These are phyloP conservation scores for Bubalus kerabau DNA, from an alignment of 2,113 vertebrate genomes.

Conservation along the genomic window DNA sequence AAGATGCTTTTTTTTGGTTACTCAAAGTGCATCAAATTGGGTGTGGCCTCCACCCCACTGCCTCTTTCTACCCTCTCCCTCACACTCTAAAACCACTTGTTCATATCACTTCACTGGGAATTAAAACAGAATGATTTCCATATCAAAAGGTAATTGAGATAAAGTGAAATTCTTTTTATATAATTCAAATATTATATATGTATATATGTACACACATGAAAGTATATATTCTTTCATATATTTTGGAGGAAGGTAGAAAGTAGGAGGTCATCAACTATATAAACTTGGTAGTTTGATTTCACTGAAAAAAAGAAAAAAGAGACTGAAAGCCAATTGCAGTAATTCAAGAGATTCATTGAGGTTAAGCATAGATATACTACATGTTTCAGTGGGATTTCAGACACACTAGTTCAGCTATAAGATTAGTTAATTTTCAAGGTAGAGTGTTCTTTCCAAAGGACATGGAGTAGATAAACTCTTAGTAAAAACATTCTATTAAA, in stretches of 20 bases:
- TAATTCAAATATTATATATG: not conserved
- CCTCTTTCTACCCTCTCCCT: no score
- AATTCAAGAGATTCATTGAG: not conserved
- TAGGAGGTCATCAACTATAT: not conserved
- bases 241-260: constrained; percentile 16
- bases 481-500: not conserved
- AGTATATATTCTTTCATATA: not conserved
- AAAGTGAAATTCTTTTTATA: not conserved
- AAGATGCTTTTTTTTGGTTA: not conserved
- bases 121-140: not conserved
- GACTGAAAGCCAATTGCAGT: not conserved
- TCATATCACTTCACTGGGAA: not conserved
- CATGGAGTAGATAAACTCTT: not conserved
- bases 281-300: not conserved
- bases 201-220: not conserved
- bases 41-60: not conserved
- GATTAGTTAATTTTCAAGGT: not conserved
- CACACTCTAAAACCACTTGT: not conserved
- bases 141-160: not conserved
- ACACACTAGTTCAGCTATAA: not conserved
- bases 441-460: not conserved
- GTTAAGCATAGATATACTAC: not conserved
- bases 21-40: not conserved
- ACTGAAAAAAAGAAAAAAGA: not conserved
- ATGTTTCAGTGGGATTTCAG: not conserved